Percentiles rank a stretch among this genome's conserved stretches.
Conservation (phyloP, 2,113 vertebrate species). For the Grus americana region DNA sequence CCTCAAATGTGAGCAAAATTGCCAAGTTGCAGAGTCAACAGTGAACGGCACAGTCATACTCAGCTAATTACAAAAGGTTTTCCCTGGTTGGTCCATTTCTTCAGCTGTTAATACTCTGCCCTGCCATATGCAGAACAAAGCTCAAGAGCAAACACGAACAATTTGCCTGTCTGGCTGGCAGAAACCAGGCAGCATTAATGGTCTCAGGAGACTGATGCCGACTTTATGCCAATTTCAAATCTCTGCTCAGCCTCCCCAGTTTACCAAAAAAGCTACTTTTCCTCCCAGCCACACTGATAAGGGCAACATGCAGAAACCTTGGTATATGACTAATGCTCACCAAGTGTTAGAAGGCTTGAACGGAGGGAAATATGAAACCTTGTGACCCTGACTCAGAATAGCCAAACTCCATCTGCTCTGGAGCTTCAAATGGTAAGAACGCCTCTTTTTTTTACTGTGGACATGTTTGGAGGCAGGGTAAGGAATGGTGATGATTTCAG, state of each 20-base stretch:
- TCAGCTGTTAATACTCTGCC: background rate
- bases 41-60: background rate
- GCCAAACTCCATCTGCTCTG: slow-evolving; percentile 16
- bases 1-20: background rate
- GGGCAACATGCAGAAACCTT: background rate
- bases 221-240: background rate
- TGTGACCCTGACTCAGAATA: slow-evolving; percentile 48
- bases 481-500: background rate
- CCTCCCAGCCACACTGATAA: background rate
- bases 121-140: slow-evolving; percentile 8
- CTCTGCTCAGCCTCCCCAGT: background rate
- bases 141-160: slow-evolving; percentile 7
- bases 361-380: slow-evolving; percentile 47
- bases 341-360: background rate
- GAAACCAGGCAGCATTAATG: background rate
- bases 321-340: slow-evolving; percentile 4
- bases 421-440: background rate
- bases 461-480: background rate
- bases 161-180: slow-evolving; percentile 4
- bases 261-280: slow-evolving; percentile 32
- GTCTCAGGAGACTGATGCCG: background rate
- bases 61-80: background rate
- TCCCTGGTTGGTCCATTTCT: background rate
- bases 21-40: background rate
- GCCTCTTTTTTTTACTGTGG: background rate